These are phyloP conservation scores for Enteromius mattozi DNA, from an alignment of 2,797 vertebrate genomes.

Conservation along the genomic window DNA sequence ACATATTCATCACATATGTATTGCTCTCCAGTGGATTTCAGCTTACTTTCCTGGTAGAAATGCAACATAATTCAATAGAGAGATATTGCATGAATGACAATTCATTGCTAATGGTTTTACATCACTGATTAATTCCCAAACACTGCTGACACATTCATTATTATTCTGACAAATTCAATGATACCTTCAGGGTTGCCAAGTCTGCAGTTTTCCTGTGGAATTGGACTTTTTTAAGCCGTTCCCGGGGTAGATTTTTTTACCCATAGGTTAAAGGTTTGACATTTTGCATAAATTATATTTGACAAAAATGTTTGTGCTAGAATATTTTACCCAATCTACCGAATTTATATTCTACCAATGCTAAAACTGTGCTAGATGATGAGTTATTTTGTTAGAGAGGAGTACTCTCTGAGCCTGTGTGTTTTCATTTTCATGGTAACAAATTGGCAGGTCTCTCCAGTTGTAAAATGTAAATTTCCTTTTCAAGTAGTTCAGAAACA, in stretches of 20 bases:
- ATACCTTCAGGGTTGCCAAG: not conserved
- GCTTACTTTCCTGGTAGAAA: slow-evolving; percentile 38
- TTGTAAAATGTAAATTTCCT: not conserved
- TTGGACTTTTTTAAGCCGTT: not conserved
- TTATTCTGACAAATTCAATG: slow-evolving; percentile 13
- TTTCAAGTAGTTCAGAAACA: slow-evolving; percentile 6
- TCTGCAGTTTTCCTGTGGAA: not conserved
- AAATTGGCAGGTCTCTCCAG: not conserved
- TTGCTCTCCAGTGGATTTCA: slow-evolving; percentile 51
- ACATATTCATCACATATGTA: slow-evolving; percentile 53
- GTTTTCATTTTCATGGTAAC: not conserved
- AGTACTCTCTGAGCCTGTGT: not conserved
- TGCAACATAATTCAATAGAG: slow-evolving; percentile 40
- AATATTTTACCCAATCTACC: not conserved
- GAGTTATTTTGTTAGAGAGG: not conserved
- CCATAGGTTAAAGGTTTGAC: not conserved
- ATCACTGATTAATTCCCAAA: not conserved
- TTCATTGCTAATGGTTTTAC: not conserved
- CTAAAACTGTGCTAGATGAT: not conserved
- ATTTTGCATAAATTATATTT: not conserved
- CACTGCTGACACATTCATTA: not conserved
- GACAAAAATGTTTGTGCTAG: not conserved
- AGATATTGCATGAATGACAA: slow-evolving; percentile 7
- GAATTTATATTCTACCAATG: not conserved
- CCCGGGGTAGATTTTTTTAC: not conserved